A percentile compares a stretch with the other conserved stretches of the same genome.
Conservation (phyloP, 2,888 invertebrate genomes). For the Epirrhoe alternata region DNA sequence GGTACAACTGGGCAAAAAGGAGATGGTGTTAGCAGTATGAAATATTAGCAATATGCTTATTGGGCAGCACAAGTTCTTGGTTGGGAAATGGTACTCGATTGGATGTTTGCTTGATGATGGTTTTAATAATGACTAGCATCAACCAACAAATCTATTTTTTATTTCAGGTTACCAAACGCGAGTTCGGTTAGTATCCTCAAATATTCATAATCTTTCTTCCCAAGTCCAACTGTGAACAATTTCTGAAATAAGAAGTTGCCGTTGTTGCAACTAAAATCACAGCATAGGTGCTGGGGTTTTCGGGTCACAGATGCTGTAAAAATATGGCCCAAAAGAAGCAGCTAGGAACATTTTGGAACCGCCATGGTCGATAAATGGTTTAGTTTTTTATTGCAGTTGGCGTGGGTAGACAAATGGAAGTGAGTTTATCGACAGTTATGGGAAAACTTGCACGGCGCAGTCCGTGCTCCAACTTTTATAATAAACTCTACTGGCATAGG, state of each 20-base stretch:
- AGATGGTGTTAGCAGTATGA: not conserved
- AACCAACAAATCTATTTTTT: too few relatives aligned
- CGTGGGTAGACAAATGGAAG: constrained; percentile 8
- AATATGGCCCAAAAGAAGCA: not conserved
- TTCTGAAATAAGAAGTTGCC: too few relatives aligned
- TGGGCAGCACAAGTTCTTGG: not conserved
- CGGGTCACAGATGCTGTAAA: not conserved
- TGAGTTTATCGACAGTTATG: constrained; percentile 36
- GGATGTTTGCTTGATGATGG: too few relatives aligned
- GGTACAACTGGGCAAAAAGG: not conserved
- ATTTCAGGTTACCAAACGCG: too few relatives aligned
- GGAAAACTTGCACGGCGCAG: constrained; percentile 32
- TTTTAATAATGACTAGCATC: too few relatives aligned
- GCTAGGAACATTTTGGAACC: too few relatives aligned
- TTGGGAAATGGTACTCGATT: not conserved
- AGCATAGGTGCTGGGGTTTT: not conserved
- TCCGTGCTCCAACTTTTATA: constrained; percentile 51
- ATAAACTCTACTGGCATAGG: constrained; percentile 42
- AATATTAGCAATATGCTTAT: not conserved
- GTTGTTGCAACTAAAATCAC: not conserved
- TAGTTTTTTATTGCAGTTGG: constrained; percentile 16
- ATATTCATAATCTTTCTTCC: too few relatives aligned
- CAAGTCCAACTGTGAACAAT: not conserved
- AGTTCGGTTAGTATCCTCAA: too few relatives aligned
- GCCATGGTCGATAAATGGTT: constrained; percentile 7